A percentile compares a stretch with the other conserved stretches of the same genome.
Evolutionary conservation across 2,113 vertebrate genomes (phyloP).

Genomic region (Oxygymnocypris stewartii): DNA sequence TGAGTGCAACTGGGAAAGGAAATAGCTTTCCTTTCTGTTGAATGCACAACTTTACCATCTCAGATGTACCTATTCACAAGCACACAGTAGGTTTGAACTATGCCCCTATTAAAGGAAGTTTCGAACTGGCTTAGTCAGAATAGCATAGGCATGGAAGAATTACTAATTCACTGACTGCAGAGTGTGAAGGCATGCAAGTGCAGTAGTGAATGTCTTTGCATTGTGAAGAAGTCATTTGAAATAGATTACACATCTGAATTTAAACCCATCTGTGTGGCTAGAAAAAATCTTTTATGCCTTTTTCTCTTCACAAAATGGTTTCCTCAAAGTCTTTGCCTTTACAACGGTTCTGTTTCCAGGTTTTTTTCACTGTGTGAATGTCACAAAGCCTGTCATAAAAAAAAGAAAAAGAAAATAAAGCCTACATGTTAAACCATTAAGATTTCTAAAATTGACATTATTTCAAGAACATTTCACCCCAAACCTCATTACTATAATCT

Average conservation of each 20-base stretch:
- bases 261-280: not conserved
- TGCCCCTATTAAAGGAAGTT: constrained; percentile 12
- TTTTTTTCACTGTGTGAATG: not conserved
- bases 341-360: not conserved
- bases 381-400: not conserved
- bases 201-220: not conserved
- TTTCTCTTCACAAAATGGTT: not conserved
- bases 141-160: not conserved
- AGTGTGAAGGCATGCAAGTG: not conserved
- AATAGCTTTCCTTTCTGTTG: constrained; percentile 56
- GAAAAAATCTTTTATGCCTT: constrained; percentile 11
- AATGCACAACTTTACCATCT: not conserved
- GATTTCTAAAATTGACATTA: not conserved
- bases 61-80: constrained; percentile 26
- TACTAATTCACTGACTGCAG: not conserved
- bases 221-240: constrained; percentile 18
- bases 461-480: not conserved
- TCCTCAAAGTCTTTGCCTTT: not conserved
- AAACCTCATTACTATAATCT: not conserved
- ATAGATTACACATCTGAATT: constrained; percentile 33
- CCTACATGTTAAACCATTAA: not conserved
- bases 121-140: constrained; percentile 25
- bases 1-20: constrained; percentile 71
- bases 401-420: not conserved
- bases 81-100: constrained; percentile 19